Conservation (phyloP, 2,113 vertebrate genomes). For the Cyanoramphus novaezelandiae region DNA sequence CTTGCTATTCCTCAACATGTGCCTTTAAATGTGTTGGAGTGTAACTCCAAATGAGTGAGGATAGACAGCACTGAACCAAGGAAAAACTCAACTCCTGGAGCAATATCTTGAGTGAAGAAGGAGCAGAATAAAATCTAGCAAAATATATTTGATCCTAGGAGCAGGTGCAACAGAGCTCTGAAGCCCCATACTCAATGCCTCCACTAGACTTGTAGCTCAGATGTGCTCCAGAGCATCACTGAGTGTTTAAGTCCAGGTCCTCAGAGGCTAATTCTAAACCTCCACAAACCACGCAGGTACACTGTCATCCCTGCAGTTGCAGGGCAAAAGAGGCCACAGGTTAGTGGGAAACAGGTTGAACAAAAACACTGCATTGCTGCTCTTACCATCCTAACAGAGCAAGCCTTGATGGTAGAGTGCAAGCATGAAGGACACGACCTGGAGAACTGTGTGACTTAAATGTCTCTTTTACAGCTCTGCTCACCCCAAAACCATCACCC, state of each 20-base stretch:
- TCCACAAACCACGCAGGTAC: background rate
- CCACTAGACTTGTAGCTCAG: background rate
- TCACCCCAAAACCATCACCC: background rate
- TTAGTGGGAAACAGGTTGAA: background rate
- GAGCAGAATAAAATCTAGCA: background rate
- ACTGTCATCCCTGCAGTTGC: rapidly evolving
- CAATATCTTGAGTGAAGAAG: background rate
- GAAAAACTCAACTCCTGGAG: background rate
- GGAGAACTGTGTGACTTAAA: background rate
- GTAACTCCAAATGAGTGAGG: background rate
- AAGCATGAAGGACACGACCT: rapidly evolving
- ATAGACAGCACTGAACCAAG: background rate
- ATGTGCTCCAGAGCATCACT: background rate
- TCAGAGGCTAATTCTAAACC: background rate
- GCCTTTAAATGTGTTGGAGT: background rate
- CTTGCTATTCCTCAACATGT: rapidly evolving
- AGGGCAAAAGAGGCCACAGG: background rate
- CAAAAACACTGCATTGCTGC: background rate
- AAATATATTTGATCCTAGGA: background rate
- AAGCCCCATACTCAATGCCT: background rate
- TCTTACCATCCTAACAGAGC: background rate
- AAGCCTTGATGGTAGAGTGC: background rate
- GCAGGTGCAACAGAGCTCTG: rapidly evolving
- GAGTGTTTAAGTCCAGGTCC: background rate
- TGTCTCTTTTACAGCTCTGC: background rate